Evolutionary conservation across 2,797 vertebrate genomes (phyloP).

Genomic region (Oreortyx pictus): DNA sequence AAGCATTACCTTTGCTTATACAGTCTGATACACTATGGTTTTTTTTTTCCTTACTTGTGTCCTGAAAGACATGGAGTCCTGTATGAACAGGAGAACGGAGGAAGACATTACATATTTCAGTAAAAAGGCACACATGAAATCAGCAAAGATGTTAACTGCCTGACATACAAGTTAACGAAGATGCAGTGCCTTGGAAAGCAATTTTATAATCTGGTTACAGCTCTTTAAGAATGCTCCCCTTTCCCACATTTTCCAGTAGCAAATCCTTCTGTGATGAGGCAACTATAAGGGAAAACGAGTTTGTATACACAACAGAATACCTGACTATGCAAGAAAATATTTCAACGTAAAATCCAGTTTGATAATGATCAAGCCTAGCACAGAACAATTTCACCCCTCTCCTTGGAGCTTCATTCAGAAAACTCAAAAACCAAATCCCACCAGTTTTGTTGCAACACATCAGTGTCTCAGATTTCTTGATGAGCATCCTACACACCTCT

Average conservation of each 20-base stretch:
- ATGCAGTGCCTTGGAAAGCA: neutral
- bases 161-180: neutral
- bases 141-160: neutral
- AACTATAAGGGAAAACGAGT: neutral
- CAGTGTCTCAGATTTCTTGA: neutral
- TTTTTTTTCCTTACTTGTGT: neutral
- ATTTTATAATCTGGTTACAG: neutral
- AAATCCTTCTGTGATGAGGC: neutral
- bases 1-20: neutral
- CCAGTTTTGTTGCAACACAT: neutral
- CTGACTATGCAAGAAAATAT: neutral
- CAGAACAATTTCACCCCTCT: neutral
- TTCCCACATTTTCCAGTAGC: neutral
- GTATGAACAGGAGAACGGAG: too few species aligned
- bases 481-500: neutral
- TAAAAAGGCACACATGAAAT: neutral
- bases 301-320: neutral
- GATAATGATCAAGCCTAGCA: neutral
- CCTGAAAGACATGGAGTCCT: neutral
- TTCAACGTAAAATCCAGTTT: neutral
- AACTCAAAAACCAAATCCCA: neutral
- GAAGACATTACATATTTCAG: neutral
- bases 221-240: neutral
- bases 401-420: neutral
- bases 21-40: neutral